These are phyloP conservation scores for Pristionchus maxplancki DNA, from an alignment of 2,888 invertebrate genomes.

Conservation along the genomic window DNA sequence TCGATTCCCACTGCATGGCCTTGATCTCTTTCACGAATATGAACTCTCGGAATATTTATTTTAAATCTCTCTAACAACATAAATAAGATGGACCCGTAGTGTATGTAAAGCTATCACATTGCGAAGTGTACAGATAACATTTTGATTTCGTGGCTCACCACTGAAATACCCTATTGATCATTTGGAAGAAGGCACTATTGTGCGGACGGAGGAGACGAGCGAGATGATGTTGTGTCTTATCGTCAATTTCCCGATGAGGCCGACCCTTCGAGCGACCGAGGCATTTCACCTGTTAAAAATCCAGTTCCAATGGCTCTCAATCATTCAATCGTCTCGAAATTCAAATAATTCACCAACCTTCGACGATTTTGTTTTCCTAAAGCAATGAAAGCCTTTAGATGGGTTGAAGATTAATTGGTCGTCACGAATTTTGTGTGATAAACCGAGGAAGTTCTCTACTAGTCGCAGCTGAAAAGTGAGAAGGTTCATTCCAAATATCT, in stretches of 20 bases:
- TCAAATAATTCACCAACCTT: too few species aligned
- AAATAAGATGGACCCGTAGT: background rate
- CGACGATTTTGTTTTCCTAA: slow-evolving; percentile 61
- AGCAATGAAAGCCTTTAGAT: slow-evolving; percentile 95
- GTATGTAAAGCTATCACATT: background rate
- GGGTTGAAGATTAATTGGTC: slow-evolving; percentile 97
- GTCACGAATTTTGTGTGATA: slow-evolving; percentile 85
- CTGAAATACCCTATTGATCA: slow-evolving; percentile 63
- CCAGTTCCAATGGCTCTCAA: background rate
- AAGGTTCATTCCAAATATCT: background rate
- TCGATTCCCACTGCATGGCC: too few species aligned
- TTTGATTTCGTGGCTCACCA: slow-evolving; percentile 53
- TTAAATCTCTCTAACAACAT: background rate
- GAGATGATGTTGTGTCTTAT: slow-evolving; percentile 55
- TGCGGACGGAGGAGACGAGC: slow-evolving; percentile 59
- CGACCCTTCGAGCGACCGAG: slow-evolving; percentile 64
- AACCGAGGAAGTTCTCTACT: slow-evolving; percentile 90
- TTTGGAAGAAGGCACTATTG: slow-evolving; percentile 70
- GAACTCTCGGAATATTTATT: background rate
- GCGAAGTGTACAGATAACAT: background rate
- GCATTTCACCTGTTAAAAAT: slow-evolving; percentile 46
- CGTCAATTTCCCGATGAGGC: slow-evolving; percentile 66
- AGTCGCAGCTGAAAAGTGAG: slow-evolving; percentile 82
- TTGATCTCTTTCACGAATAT: background rate
- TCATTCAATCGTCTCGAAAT: background rate